Evolutionary conservation across 2,113 vertebrate species (phyloP), one percentile per base, ranked within the genome.

Genomic region (Varanus salvator): DNA sequence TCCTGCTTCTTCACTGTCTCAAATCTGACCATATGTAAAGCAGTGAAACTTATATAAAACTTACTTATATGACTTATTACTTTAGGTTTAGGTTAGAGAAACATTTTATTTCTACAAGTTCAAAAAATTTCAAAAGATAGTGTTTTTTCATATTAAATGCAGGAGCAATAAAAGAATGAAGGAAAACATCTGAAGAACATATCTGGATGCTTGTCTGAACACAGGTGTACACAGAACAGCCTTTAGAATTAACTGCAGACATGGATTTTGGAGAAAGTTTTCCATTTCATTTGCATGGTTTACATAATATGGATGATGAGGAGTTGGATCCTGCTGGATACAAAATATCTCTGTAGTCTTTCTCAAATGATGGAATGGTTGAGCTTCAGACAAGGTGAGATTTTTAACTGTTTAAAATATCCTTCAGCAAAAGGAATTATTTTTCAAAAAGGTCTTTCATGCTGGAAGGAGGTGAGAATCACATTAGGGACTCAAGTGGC

Each of bases 381-480:
- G 88, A 90, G 88, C 90, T 93, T 93, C 89, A 94, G 78, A 88
- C n/a, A 91, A 50, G 90, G 76, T 85, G 85, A 87, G n/a, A 50
- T 86, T 92, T 96, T 84, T 72, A 94, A 83, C 89, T 90, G 81
- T 82, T 91, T 87, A 93, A 95, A 94, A 76, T 64, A 90, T 14
- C 88, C 80, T 89, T 91, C 50, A 92, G 80, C 57, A 85, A 68
- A 69, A 90, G 60, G 76, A 89, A 52, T 6, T 38, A 72, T 88
- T 91, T 92, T 80, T 12, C 87, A 88, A 91, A 87, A 93, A 92
- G 48, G 29, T 82, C 89, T 92, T 34, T 50, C 60, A 91, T 27
- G 64, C 44, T 92, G 54, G 75, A 44, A 91, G 1, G 52, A 91
- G 84, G 25, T 44, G 34, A 90, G 21, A 90, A 82, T 71, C 87